Base-by-base conservation (phyloP, 2,797 vertebrate species). In the Pachyuromys duprasi region DNA sequence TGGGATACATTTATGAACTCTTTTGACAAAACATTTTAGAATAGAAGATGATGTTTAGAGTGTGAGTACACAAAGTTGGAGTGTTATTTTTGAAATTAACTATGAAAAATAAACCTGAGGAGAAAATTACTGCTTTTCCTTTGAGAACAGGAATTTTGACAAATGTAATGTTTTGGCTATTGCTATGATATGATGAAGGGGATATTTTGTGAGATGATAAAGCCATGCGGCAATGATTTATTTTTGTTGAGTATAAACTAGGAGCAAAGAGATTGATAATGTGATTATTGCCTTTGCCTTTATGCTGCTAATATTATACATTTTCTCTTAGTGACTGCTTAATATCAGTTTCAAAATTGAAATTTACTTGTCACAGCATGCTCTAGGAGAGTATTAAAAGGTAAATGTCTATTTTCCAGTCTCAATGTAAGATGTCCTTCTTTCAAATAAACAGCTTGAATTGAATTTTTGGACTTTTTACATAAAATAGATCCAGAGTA, bases 391-490 rank as follows among this genome's bases (percentile, higher is more conserved):
- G 79, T 93, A 93, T 70, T 83, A 45, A 95, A 86, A 82, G 86
- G 9, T 62, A 63, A 95, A 53, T 57, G 80, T 88, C 26, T 80
- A 69, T 91, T 89, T 95, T 18, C 39, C 26, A 90, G 39, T 60
- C 31, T 60, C 8, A 74, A 33, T 74, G 84, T 89, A 92, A 74
- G 11, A 6, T 82, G 1, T 84, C 74, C 94, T 42, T 86, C 83
- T 83, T 95, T 82, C n/a, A 95, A 96, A 95, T 93, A 92, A 86
- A 89, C 49, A 95, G 7, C 9, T 60, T 67, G 57, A 94, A 36
- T 89, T 87, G 18, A 95, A 70, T 92, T 88, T 95, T 67, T 86
- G 81, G 26, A 88, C 18, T 55, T 97, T 90, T 91, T 69, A 75
- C 36, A 83, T 49, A 33, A 91, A 94, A 67, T 79, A 49, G 28